A percentile compares a stretch with the other conserved stretches of the same genome.
These are phyloP conservation scores for Smutsia temminckii DNA, from an alignment of 2,797 vertebrate genomes.

Conservation along the genomic window DNA sequence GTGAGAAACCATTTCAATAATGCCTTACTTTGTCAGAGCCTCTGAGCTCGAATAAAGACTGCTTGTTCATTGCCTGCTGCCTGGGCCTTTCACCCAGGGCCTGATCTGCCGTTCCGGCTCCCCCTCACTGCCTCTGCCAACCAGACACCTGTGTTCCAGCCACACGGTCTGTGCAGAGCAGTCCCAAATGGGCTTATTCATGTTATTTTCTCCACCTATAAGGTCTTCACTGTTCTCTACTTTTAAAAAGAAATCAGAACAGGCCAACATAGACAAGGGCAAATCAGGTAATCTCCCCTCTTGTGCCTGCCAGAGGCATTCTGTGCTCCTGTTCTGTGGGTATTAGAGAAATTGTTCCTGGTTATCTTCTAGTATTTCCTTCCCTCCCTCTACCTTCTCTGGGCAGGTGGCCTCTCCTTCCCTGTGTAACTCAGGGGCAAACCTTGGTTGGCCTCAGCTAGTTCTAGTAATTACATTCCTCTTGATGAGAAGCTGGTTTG, in stretches of 20 bases:
- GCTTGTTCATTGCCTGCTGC: background rate
- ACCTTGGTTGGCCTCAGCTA: background rate
- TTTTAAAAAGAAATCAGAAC: background rate
- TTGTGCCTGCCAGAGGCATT: background rate
- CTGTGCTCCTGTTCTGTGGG: background rate
- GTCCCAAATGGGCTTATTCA: background rate
- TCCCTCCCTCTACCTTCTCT: background rate
- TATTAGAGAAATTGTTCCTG: background rate
- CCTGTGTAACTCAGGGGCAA: background rate
- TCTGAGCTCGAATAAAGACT: background rate
- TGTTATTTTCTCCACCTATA: background rate
- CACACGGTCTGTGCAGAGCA: no score
- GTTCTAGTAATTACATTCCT: background rate
- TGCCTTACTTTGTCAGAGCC: background rate
- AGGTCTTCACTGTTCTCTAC: background rate
- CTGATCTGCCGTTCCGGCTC: background rate
- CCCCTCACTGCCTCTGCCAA: no score
- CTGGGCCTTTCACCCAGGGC: background rate
- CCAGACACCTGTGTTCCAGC: background rate
- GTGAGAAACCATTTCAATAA: no score
- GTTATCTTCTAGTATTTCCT: background rate
- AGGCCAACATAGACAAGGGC: background rate
- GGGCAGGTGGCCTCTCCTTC: background rate
- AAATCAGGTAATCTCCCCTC: background rate
- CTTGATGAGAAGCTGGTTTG: background rate